Evolutionary conservation across 53 echinoderm and acorn worm species (phyloP).

Genomic region (Mesocentrotus franciscanus): DNA sequence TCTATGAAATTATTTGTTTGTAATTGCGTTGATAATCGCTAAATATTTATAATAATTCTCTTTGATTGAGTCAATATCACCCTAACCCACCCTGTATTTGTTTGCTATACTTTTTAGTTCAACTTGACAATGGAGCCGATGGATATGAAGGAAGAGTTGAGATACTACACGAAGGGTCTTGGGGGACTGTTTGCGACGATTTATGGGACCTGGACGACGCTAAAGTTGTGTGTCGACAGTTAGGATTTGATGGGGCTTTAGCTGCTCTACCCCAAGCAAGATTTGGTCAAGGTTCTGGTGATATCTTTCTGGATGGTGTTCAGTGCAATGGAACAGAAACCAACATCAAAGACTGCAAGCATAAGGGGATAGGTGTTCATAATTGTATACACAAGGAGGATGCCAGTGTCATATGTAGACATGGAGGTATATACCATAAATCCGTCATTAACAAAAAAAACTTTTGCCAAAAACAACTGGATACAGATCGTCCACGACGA

Average conservation of each 20-base stretch:
- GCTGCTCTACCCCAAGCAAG: not conserved
- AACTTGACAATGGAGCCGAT: not conserved
- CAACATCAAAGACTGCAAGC: not conserved
- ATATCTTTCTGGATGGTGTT: not conserved
- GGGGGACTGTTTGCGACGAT: conserved; percentile 64
- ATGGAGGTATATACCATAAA: not conserved
- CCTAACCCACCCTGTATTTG: not conserved
- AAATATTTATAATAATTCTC: no score
- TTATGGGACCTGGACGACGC: conserved; percentile 47
- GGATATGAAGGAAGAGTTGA: conserved; percentile 53
- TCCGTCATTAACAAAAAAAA: no score
- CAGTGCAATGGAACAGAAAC: conserved; percentile 38
- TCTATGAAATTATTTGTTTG: no score
- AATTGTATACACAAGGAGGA: conserved; percentile 17
- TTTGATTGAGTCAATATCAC: no score
- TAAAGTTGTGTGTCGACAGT: conserved; percentile 42
- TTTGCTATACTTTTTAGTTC: not conserved
- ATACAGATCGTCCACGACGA: no score
- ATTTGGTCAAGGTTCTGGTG: conserved; percentile 1
- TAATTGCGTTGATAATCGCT: no score
- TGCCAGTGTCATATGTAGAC: conserved; percentile 29
- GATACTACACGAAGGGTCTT: not conserved
- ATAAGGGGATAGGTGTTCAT: not conserved
- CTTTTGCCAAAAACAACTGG: no score
- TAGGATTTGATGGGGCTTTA: conserved; percentile 42